These are phyloP conservation scores for Brevimyrus niger DNA, from an alignment of 2,113 vertebrate genomes.

Conservation along the genomic window DNA sequence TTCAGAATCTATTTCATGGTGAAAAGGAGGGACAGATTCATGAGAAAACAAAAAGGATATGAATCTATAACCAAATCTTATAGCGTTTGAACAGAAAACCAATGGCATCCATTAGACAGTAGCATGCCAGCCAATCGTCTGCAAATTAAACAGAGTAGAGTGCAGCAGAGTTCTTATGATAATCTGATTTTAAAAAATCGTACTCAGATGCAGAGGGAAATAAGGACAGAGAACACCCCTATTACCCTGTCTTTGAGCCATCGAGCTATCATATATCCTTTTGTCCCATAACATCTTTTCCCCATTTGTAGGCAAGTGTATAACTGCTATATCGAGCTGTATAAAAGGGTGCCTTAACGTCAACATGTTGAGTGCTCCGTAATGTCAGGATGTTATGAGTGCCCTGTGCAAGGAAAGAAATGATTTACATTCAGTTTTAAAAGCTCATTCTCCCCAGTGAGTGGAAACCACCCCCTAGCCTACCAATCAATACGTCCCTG, in stretches of 20 bases:
- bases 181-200: background rate
- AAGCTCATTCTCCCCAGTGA: background rate
- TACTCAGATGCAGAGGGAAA: background rate
- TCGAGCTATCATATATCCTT: background rate
- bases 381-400: background rate
- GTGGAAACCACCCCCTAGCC: background rate
- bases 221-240: background rate
- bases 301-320: background rate
- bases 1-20: background rate
- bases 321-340: background rate
- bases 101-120: background rate
- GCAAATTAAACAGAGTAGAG: background rate
- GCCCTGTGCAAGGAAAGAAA: background rate
- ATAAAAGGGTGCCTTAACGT: background rate
- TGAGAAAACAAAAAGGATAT: background rate
- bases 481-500: background rate
- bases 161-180: background rate
- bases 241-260: background rate
- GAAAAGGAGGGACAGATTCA: background rate
- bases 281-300: background rate
- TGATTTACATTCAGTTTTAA: slow-evolving; percentile 7
- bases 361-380: background rate
- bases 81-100: background rate
- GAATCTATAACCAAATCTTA: background rate
- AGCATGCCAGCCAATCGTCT: background rate